phyloP scores from a whole-genome alignment of 2,888 invertebrate species.

The Electrophaes corylata region DNA sequence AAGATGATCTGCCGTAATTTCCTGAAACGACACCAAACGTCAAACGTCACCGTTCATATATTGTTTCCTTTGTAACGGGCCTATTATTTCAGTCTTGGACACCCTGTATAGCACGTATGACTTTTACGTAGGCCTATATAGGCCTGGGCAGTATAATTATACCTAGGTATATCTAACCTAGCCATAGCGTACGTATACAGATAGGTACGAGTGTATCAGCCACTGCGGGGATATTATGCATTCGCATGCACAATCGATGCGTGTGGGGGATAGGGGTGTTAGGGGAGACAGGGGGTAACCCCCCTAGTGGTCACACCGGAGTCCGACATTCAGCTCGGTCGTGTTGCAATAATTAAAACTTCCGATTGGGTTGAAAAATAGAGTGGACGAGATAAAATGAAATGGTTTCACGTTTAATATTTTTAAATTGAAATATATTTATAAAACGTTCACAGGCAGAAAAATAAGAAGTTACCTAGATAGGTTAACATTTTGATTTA shows the following conservation, averaged over 20 bases:
- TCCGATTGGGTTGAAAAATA: constrained; percentile 29
- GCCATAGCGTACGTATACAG: background rate
- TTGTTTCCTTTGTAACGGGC: too few species aligned
- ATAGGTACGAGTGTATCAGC: constrained; percentile 8
- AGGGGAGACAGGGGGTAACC: constrained; percentile 13
- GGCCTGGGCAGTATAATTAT: constrained; percentile 8
- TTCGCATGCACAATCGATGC: constrained; percentile 76
- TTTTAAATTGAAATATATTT: too few species aligned
- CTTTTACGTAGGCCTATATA: constrained; percentile 9
- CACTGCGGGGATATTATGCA: constrained; percentile 52
- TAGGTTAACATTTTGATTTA: too few species aligned
- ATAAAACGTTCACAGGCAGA: too few species aligned
- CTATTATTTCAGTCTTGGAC: background rate
- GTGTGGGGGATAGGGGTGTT: constrained; percentile 45
- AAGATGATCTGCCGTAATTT: too few species aligned
- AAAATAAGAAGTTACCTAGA: too few species aligned
- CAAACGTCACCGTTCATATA: too few species aligned
- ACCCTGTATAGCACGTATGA: constrained; percentile 5
- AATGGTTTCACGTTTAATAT: background rate
- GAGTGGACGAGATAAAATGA: background rate
- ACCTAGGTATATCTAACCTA: background rate
- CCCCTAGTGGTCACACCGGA: constrained; percentile 22
- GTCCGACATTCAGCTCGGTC: constrained; percentile 37
- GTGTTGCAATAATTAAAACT: constrained; percentile 61
- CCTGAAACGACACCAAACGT: too few species aligned